Evolutionary conservation across 2,797 vertebrate genomes (phyloP), one percentile per base, ranked within the genome.

Genomic region (Sphaeramia orbicularis): DNA sequence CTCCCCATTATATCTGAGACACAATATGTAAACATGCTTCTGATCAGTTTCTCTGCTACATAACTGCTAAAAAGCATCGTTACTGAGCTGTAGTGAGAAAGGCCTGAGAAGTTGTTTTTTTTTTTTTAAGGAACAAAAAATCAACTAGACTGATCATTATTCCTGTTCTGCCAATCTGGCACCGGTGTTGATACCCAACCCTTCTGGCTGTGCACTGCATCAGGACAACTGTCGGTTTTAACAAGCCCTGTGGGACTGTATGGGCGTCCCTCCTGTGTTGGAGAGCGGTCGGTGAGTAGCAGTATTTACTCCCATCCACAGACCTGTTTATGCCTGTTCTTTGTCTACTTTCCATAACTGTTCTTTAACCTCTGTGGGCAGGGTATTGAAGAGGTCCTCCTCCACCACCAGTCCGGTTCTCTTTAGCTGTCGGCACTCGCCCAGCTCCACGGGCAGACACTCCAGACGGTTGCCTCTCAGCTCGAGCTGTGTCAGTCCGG

Each of bases 381-480:
- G 79, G 0, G 97, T 98, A 91, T 95, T 98, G 89, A 99, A 98
- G 38, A 99, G 92, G 88, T 96, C 96, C 84, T 99, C 98, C 80
- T 99, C 98, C 37, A 99, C 98, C 59, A 98, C 95, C 0, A 99
- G 94, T 18, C 96, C 95, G 0, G 95, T 96, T 84, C 96, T 96
- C 87, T 97, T 98, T 11, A 99, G 94, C 86, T 97, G 93, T 0
- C 95, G 93, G 78, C 97, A 99, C 60, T 99, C 98, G 1, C 96
- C 96, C 65, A 99, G 95, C 93, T 99, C 98, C 77, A 99, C 97
- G 0, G 98, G 98, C 67, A 99, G 94, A 84, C 96, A 96, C 89
- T 99, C 98, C 83, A 99, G 84, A 47, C 96, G 94, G 91, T 99
- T 99, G 53, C 97, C 97, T 32, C 97, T 92, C 21, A 99, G 95